A percentile compares a stretch with the other conserved stretches of the same genome.
Conservation (phyloP, 1,140 invertebrate genomes). For the Theocolax elegans region DNA sequence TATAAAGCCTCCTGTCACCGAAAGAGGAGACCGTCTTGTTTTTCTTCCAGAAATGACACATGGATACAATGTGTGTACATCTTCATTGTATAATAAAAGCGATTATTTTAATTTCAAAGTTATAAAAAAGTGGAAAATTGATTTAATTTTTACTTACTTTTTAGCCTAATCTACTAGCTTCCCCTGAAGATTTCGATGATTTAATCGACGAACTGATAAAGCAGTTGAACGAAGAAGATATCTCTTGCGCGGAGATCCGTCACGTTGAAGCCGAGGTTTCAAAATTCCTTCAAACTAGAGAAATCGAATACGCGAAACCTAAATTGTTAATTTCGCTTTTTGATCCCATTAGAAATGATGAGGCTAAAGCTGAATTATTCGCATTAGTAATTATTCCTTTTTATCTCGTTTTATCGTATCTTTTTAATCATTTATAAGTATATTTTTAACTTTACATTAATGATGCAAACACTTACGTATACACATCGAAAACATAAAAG, state of each 20-base stretch:
- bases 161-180: constrained; percentile 72
- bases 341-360: constrained; percentile 69
- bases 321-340: constrained; percentile 67
- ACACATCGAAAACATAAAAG: no score
- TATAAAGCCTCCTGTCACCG: constrained; percentile 73
- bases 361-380: constrained; percentile 61
- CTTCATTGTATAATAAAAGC: no score
- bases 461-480: no score
- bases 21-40: constrained; percentile 73
- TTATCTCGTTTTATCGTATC: no score
- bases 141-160: constrained; percentile 18
- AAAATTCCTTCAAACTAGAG: constrained; percentile 63
- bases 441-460: no score
- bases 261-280: constrained; percentile 66
- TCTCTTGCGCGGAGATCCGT: constrained; percentile 60
- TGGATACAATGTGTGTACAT: constrained; percentile 71
- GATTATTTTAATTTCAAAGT: no score
- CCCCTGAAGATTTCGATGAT: constrained; percentile 73
- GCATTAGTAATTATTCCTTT: constrained; percentile 51
- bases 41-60: constrained; percentile 73
- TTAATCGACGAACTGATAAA: constrained; percentile 68
- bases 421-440: no score
- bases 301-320: constrained; percentile 62
- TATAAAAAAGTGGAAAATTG: not conserved
- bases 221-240: constrained; percentile 68